Evolutionary conservation across 2,797 vertebrate genomes (phyloP), one percentile per base, ranked within the genome.

Genomic region (Buphagus erythrorhynchus): DNA sequence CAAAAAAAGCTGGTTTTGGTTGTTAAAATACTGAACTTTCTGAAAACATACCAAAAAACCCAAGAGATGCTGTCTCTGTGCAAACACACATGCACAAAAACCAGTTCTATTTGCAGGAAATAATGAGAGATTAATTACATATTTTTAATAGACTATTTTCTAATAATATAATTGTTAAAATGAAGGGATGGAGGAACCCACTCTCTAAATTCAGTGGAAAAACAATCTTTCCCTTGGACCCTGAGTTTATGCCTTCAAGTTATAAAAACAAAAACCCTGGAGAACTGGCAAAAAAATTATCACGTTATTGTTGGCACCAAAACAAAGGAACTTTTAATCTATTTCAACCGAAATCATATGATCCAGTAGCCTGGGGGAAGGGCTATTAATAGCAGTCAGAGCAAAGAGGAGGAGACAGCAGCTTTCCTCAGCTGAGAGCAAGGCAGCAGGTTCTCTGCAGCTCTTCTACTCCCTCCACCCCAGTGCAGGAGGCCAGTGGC

Each of bases 251-350:
- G 35, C 46, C 69, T 90, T 86, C 45, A 66, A 78, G 35, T 75
- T 68, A 62, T 54, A 84, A 83, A 93, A 90, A 31, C 31, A 67
- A 88, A 92, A 75, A 3, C 16, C 31, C 22, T 31, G 31, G 67
- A 91, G 78, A 94, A 72, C 38, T 16, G 20, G 65, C 21, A 86
- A 91, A 92, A 58, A 97, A 97, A 46, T 97, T 95, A 97, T 90
- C 90, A 97, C 85, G 84, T 97, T 96, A 95, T 79, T 95, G 74
- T 95, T 97, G 97, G 95, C 96, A 97, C 88, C 95, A 96, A 97
- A 97, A 95, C 94, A 97, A 91, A 97, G 75, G 89, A 97, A 96
- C 93, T 96, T 96, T 97, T 95, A 95, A 97, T 96, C 93, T 97
- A 90, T 95, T 98, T 97, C 96, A 97, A 80, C 72, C 94, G 61